Conservation (phyloP, 2,797 vertebrate species). For the Lophius americanus region DNA sequence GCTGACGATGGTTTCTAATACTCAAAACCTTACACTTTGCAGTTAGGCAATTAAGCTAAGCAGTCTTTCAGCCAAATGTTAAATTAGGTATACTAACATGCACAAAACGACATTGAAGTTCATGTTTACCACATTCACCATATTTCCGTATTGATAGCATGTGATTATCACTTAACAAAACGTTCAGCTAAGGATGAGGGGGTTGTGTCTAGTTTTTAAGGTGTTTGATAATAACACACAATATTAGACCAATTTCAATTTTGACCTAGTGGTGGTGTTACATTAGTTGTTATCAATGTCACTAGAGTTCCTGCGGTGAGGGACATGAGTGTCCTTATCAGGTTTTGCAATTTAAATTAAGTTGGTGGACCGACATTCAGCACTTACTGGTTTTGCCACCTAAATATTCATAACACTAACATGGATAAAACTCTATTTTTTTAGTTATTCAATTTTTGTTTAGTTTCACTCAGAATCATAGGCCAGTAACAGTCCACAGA, state of each 20-base stretch:
- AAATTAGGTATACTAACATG: slow-evolving; percentile 2
- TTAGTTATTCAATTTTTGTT: background rate
- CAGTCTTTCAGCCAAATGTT: background rate
- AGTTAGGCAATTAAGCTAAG: background rate
- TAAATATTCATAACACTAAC: background rate
- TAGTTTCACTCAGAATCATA: background rate
- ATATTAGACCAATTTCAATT: background rate
- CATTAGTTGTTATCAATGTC: background rate
- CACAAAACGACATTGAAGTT: background rate
- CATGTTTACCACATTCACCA: background rate
- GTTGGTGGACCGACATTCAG: background rate
- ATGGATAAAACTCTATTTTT: background rate
- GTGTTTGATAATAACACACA: background rate
- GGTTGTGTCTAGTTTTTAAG: background rate
- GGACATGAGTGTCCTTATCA: background rate
- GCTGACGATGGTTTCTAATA: slow-evolving; percentile 7
- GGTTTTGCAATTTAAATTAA: slow-evolving; percentile 3
- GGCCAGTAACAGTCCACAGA: background rate
- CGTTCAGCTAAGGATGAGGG: background rate
- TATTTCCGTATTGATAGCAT: background rate
- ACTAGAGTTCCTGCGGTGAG: background rate
- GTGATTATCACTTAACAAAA: background rate
- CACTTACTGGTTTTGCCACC: background rate
- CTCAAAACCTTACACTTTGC: background rate
- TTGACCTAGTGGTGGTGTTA: background rate